Evolutionary conservation across 1,140 invertebrate species (phyloP).

Genomic region (Cardiocondyla obscurior): DNA sequence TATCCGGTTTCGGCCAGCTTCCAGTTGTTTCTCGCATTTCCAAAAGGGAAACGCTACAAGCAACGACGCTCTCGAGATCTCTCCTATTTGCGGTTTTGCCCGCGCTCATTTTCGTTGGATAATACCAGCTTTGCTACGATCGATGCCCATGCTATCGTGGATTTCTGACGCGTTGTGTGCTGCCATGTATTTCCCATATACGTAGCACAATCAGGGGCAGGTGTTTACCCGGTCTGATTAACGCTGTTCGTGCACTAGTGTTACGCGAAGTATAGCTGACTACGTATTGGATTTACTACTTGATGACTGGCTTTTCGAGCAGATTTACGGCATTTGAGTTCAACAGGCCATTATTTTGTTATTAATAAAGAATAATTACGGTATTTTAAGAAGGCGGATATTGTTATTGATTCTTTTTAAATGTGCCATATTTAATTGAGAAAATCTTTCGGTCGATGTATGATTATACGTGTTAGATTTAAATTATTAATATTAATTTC

Average conservation of each 20-base stretch:
- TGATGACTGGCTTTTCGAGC: constrained; percentile 2
- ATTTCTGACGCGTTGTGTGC: constrained; percentile 64
- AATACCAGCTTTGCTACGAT: constrained; percentile 69
- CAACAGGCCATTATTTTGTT: constrained; percentile 1
- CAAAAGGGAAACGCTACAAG: neutral
- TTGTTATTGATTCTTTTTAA: neutral
- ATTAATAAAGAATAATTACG: neutral
- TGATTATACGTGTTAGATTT: neutral
- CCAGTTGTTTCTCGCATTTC: neutral
- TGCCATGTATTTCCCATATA: constrained; percentile 69
- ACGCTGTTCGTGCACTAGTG: constrained; percentile 69
- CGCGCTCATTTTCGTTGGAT: constrained; percentile 64
- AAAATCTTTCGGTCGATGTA: neutral
- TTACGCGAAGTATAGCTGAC: constrained; percentile 57
- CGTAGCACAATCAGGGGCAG: constrained; percentile 75
- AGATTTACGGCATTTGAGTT: constrained; percentile 30
- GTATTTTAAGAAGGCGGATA: neutral
- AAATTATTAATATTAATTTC: neutral
- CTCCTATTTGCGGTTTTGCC: constrained; percentile 58
- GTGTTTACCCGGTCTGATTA: constrained; percentile 79
- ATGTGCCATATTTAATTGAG: neutral
- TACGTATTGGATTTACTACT: constrained; percentile 44
- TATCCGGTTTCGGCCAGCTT: neutral
- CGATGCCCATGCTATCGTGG: constrained; percentile 71
- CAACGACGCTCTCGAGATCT: constrained; percentile 11